Percentiles rank a stretch among this genome's conserved stretches.
Conservation (phyloP, 1,140 invertebrate genomes). For the Anastrepha obliqua region DNA sequence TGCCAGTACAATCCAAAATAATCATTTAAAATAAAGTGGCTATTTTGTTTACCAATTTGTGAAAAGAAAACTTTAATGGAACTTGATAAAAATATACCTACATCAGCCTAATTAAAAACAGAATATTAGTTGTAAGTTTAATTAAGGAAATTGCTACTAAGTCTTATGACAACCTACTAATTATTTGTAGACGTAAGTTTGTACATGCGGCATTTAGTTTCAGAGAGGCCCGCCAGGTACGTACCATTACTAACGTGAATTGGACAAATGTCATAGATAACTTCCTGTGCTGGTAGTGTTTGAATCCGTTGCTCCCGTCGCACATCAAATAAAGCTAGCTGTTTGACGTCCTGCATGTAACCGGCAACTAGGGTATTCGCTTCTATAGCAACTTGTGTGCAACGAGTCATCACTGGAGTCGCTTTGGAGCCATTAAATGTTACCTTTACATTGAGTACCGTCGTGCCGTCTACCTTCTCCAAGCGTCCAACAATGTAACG, state of each 20-base stretch:
- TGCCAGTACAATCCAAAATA: too few relatives aligned
- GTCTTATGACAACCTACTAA: neutral
- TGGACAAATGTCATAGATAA: constrained; percentile 81
- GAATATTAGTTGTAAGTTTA: neutral
- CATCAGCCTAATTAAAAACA: neutral
- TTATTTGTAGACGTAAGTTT: constrained; percentile 66
- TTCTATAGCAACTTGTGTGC: constrained; percentile 77
- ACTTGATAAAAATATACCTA: neutral
- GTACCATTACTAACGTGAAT: constrained; percentile 74
- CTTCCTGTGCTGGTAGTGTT: constrained; percentile 78
- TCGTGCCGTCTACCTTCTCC: constrained; percentile 75
- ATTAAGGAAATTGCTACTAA: constrained; percentile 17
- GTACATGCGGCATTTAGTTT: constrained; percentile 80
- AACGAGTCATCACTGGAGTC: constrained; percentile 80
- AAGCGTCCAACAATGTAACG: constrained; percentile 79
- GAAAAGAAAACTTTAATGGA: too few relatives aligned
- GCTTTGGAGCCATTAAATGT: constrained; percentile 79
- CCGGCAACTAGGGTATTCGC: constrained; percentile 80
- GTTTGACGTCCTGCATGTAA: constrained; percentile 80
- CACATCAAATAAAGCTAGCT: constrained; percentile 81
- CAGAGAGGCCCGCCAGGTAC: constrained; percentile 80
- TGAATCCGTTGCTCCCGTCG: constrained; percentile 77
- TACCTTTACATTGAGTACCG: constrained; percentile 75
- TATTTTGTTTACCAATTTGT: neutral
- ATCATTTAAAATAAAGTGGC: neutral